phyloP scores from a whole-genome alignment of 2,888 invertebrate species.

The Hipparchia semele region DNA sequence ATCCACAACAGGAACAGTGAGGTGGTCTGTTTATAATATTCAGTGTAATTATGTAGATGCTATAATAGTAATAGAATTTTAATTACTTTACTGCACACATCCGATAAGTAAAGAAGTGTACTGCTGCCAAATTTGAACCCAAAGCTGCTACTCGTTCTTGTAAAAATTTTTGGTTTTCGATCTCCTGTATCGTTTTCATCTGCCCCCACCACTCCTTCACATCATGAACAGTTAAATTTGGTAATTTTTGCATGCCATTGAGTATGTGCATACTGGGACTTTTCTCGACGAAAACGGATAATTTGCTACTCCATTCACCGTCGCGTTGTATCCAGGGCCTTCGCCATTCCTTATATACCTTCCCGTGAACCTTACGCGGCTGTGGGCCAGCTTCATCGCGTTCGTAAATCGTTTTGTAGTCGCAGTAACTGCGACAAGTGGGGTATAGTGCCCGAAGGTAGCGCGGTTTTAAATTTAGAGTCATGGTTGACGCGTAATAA shows the following conservation, averaged over 20 bases:
- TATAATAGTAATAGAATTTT: background rate
- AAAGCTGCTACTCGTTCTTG: constrained; percentile 83
- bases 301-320: constrained; percentile 82
- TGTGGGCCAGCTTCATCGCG: constrained; percentile 64
- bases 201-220: constrained; percentile 83
- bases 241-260: constrained; percentile 75
- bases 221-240: constrained; percentile 74
- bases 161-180: constrained; percentile 84
- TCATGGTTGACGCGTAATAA: constrained; percentile 46
- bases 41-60: background rate
- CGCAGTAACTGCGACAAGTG: constrained; percentile 59
- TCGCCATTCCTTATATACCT: constrained; percentile 84
- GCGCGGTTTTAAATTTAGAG: constrained; percentile 51
- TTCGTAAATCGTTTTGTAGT: constrained; percentile 67
- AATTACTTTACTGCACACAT: constrained; percentile 87
- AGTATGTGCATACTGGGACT: constrained; percentile 68
- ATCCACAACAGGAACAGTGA: no score
- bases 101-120: constrained; percentile 91
- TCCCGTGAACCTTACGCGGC: constrained; percentile 61
- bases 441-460: constrained; percentile 40
- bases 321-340: constrained; percentile 83
- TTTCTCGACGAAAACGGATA: constrained; percentile 80
- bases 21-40: background rate
- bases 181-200: constrained; percentile 74
- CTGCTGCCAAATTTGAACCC: constrained; percentile 92